phyloP scores from a whole-genome alignment of 2,113 vertebrate genomes.

The Tringa solitaria region DNA sequence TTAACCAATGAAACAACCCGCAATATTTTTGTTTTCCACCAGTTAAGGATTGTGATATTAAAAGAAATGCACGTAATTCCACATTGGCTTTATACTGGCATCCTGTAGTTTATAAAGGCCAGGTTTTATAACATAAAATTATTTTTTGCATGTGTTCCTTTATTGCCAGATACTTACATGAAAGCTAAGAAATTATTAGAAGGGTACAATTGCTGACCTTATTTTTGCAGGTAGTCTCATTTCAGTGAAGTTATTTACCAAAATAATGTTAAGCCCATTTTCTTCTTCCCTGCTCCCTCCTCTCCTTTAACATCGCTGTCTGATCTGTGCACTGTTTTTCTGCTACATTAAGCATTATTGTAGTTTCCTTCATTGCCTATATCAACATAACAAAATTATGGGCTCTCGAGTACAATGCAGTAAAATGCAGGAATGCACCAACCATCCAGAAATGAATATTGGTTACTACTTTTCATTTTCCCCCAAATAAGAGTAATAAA shows the following conservation, averaged over 20 bases:
- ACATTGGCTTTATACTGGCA: not conserved
- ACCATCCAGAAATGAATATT: not conserved
- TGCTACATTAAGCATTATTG: slow-evolving; percentile 18
- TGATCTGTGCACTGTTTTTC: slow-evolving; percentile 42
- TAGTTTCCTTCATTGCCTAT: slow-evolving; percentile 45
- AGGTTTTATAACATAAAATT: not conserved
- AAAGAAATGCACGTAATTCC: not conserved
- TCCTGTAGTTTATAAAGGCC: not conserved
- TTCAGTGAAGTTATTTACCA: not conserved
- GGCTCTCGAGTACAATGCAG: not conserved
- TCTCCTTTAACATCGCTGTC: not conserved
- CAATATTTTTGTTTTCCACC: not conserved
- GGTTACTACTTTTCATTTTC: not conserved
- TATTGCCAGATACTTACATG: not conserved
- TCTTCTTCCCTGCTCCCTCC: not conserved
- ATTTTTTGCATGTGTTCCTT: not conserved
- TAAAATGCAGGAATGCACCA: slow-evolving; percentile 8
- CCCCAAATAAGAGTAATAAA: not conserved
- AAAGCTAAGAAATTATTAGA: not conserved
- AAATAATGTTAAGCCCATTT: not conserved
- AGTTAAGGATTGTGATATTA: not conserved
- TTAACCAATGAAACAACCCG: not conserved
- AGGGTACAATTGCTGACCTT: not conserved
- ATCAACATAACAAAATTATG: slow-evolving; percentile 50
- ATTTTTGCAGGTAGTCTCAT: not conserved